Base-by-base conservation (phyloP, 2,888 invertebrate species). In the Diarsia brunnea region DNA sequence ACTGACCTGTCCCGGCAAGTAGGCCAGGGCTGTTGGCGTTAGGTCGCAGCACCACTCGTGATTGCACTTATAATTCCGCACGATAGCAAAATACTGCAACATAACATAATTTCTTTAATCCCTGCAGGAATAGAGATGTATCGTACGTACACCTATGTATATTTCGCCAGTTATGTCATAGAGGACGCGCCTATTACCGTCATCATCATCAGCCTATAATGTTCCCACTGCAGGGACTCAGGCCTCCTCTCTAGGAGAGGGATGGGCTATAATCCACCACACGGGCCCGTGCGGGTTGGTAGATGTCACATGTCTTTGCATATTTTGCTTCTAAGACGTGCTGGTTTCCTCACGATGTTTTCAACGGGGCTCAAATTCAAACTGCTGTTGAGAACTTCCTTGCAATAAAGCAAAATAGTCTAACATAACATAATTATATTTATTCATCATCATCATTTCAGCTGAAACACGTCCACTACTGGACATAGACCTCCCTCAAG, bases 11-110 rank as follows among this genome's bases (percentile, higher is more conserved):
- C 71, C 79, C 65, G 70, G 73, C 90, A 94, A 93, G 89, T 94
- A 93, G 94, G 94, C 94, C 95, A 94, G 88, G 94, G 94, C 91
- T 94, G 90, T 91, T 88, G 87, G 87, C 88, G 86, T 87, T 73
- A 73, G 85, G 76, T 82, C 69, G 81, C 75, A 45, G 68, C 58
- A 43, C 77, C 80, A 85, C 83, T 90, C 87, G 90, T 90, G 89
- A 90, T 89, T 89, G 89, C 88, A 87, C 88, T 89, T 89, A 89
- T 88, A 84, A 89, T 87, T 84, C 82, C 71, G 74, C 80, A 86
- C 86, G 72, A 84, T 78, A 84, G 77, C 70, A 74, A 84, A 78
- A 81, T 76, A 66, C 24, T 27, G 19, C 8, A 27, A 27, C 24
- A 24, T 61, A n/a, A 43, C 61, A 14, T 61, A 2, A 43, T 58